Evolutionary conservation across 2,113 vertebrate species (phyloP).

Genomic region (Oncorhynchus tshawytscha): DNA sequence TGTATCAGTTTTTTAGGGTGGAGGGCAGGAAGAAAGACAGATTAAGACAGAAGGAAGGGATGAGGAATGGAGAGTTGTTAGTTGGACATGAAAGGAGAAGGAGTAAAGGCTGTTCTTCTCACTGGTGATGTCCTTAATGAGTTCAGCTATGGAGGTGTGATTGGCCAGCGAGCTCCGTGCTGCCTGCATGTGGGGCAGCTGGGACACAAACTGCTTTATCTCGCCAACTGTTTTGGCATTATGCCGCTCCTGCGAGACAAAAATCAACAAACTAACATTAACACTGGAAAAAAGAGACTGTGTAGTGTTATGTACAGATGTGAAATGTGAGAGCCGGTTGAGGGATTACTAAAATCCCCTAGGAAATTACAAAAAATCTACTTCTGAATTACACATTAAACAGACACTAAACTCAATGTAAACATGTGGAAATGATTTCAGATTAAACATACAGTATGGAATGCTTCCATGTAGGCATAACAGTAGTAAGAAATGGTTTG

Average conservation of each 20-base stretch:
- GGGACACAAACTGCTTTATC: conserved; percentile 98
- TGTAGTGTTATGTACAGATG: no score
- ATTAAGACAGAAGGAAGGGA: not conserved
- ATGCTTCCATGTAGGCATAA: no score
- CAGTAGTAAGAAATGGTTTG: no score
- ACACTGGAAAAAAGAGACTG: not conserved
- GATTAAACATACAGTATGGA: no score
- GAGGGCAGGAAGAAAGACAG: not conserved
- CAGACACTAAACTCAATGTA: no score
- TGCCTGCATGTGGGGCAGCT: conserved; percentile 98
- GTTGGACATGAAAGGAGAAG: not conserved
- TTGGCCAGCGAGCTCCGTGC: conserved; percentile 92
- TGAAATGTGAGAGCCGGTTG: no score
- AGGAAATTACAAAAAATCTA: no score
- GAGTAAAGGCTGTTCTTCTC: conserved; percentile 47
- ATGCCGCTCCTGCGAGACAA: conserved; percentile 84
- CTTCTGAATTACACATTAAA: no score
- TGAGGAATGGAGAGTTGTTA: not conserved
- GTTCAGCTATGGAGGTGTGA: conserved; percentile 94
- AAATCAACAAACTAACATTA: not conserved
- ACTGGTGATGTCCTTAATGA: conserved; percentile 98
- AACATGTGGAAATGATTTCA: no score
- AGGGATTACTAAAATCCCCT: no score
- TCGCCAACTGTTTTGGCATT: conserved; percentile 96
- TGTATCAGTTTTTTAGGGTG: not conserved